A percentile compares a stretch with the other conserved stretches of the same genome.
phyloP scores from a whole-genome alignment of 2,888 invertebrate species.

The Drosophila algonquin region DNA sequence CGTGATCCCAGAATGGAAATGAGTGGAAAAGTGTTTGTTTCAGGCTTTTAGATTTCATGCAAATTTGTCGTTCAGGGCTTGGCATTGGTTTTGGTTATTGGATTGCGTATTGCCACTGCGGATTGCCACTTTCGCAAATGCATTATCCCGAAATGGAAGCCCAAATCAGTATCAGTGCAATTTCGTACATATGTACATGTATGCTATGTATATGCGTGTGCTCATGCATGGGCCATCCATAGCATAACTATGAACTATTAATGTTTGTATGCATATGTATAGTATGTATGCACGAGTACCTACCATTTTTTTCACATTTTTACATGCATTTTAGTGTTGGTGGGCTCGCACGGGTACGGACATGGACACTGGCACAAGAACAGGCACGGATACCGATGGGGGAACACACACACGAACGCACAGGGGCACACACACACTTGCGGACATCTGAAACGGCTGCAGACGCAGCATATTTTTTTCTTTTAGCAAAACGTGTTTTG shows the following conservation, averaged over 20 bases:
- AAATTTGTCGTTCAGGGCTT: conserved; percentile 13
- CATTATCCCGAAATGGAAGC: conserved; percentile 6
- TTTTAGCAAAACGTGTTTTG: conserved; percentile 76
- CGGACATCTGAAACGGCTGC: conserved; percentile 54
- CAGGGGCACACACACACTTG: conserved; percentile 53
- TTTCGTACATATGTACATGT: not conserved
- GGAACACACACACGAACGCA: conserved; percentile 55
- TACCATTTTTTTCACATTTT: conserved; percentile 70
- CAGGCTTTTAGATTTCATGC: conserved; percentile 32
- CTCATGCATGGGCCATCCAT: not conserved
- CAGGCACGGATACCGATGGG: conserved; percentile 26
- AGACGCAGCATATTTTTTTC: conserved; percentile 69
- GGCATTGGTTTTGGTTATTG: not conserved
- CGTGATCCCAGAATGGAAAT: conserved; percentile 4
- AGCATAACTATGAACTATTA: conserved; percentile 11
- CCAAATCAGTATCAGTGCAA: conserved; percentile 13
- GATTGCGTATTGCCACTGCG: not conserved
- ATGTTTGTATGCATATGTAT: conserved; percentile 20
- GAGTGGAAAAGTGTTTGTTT: conserved; percentile 36
- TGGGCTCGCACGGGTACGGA: conserved; percentile 46
- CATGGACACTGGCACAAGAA: conserved; percentile 15
- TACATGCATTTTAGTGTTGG: conserved; percentile 49
- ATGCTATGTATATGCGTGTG: no score
- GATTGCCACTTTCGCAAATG: no score
- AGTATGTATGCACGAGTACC: conserved; percentile 25